A percentile compares a stretch with the other conserved stretches of the same genome.
phyloP scores from a whole-genome alignment of 2,888 invertebrate species.

The Lithodes maja region DNA sequence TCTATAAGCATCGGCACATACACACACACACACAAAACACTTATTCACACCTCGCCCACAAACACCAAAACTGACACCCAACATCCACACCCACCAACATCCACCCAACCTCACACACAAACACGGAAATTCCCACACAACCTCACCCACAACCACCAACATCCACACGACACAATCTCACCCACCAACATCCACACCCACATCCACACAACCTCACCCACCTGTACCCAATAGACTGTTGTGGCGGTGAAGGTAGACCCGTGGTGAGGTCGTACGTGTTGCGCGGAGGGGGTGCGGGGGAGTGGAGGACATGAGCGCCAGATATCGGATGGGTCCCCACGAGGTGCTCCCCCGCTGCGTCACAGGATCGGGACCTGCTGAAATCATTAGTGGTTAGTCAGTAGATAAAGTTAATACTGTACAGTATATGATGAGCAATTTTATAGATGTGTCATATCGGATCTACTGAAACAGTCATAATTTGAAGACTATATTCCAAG shows the following conservation, averaged over 20 bases:
- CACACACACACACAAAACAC: too few species aligned
- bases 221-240: conserved; percentile 59
- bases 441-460: too few species aligned
- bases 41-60: too few species aligned
- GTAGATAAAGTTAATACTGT: too few species aligned
- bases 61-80: too few species aligned
- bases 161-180: background rate
- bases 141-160: background rate
- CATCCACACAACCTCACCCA: conserved; percentile 9
- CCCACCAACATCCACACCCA: background rate
- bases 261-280: conserved; percentile 48
- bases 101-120: background rate
- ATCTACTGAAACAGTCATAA: too few species aligned
- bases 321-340: conserved; percentile 13
- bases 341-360: conserved; percentile 47
- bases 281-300: conserved; percentile 39
- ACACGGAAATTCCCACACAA: background rate
- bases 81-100: too few species aligned
- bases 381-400: too few species aligned
- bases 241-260: conserved; percentile 53
- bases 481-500: too few species aligned
- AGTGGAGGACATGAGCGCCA: conserved; percentile 34
- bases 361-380: conserved; percentile 41
- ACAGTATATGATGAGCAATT: too few species aligned
- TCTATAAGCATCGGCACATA: too few species aligned